Base-by-base conservation (phyloP, 23 tunicate species). In the Styela plicata region DNA sequence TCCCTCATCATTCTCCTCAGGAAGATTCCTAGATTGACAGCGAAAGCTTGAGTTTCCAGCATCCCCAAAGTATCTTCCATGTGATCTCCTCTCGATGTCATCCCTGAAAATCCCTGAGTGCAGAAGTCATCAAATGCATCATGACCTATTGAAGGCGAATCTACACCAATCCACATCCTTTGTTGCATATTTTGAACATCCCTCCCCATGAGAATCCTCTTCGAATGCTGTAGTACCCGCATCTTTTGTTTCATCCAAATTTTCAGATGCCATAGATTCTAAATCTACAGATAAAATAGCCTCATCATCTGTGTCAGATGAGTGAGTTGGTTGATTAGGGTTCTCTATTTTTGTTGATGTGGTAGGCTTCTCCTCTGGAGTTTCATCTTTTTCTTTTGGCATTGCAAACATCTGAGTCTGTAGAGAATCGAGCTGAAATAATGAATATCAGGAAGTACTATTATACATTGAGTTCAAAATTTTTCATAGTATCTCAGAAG, bases 121-220 rank as follows among this genome's bases (percentile, higher is more conserved):
- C 66, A 53, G 17, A 53, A 23, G 37, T 76, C 81, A 76, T 44
- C 81, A 44, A 76, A 76, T 20, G 81, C 27, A 53, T 76, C 81
- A 52, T 21, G 31, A 19, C 0, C 24, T 16, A 29, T 24, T 67
- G 71, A 16, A 67, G 71, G 0, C 19, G 31, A 67, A 29, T 22
- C 13, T 5, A 5, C 57, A 44, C 13, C 10, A 44, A 5, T 44
- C 57, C 10, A 44, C 13, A n/a, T n/a, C n/a, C n/a, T n/a, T n/a
- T n/a, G n/a, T n/a, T n/a, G n/a, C n/a, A n/a, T n/a, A n/a, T n/a
- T n/a, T n/a, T n/a, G n/a, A n/a, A n/a, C n/a, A n/a, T n/a, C n/a
- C n/a, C n/a, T n/a, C n/a, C n/a, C 13, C 57, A 44, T 16, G 22
- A 67, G 22, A 16, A 67, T 67, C 31, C 30, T 67, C n/a, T 25